Evolutionary conservation across 1,140 invertebrate genomes (phyloP).

Genomic region (Drosophila kikkawai): DNA sequence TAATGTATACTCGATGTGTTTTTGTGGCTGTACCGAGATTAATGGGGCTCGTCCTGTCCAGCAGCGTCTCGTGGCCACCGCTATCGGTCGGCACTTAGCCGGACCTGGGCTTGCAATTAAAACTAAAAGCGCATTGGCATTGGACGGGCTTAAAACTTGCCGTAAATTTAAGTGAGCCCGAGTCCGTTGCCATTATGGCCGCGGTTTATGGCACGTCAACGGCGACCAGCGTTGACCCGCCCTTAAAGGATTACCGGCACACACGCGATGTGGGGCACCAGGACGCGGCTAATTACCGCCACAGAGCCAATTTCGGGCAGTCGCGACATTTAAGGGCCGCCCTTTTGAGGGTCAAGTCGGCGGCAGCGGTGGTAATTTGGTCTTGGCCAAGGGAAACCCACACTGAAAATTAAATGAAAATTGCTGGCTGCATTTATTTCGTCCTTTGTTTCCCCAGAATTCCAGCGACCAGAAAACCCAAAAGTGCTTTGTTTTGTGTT

Average conservation of each 20-base stretch:
- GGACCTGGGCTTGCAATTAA: conserved; percentile 57
- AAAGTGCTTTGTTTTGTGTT: conserved; percentile 35
- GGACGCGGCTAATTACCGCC: conserved; percentile 63
- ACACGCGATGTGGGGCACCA: conserved; percentile 66
- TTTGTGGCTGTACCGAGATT: conserved; percentile 51
- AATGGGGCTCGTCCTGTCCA: conserved; percentile 56
- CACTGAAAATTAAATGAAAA: conserved; percentile 78
- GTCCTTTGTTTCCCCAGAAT: conserved; percentile 37
- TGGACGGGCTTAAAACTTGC: conserved; percentile 45
- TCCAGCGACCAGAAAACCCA: conserved; percentile 22
- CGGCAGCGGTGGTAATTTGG: conserved; percentile 55
- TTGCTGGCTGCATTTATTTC: conserved; percentile 66
- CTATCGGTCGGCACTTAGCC: conserved; percentile 56
- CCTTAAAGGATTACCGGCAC: conserved; percentile 69
- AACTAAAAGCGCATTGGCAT: conserved; percentile 74
- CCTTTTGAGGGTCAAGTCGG: conserved; percentile 75
- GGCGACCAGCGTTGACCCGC: conserved; percentile 53
- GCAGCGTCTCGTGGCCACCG: conserved; percentile 46
- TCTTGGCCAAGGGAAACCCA: conserved; percentile 51
- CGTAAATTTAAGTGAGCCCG: conserved; percentile 49
- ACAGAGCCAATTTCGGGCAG: conserved; percentile 58
- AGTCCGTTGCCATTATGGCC: conserved; percentile 40
- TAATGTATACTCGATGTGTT: conserved; percentile 50
- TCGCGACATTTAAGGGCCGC: conserved; percentile 78
- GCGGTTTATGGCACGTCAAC: conserved; percentile 66